Base-by-base conservation (phyloP, 1,140 invertebrate genomes). In the Scylla paramamosain region DNA sequence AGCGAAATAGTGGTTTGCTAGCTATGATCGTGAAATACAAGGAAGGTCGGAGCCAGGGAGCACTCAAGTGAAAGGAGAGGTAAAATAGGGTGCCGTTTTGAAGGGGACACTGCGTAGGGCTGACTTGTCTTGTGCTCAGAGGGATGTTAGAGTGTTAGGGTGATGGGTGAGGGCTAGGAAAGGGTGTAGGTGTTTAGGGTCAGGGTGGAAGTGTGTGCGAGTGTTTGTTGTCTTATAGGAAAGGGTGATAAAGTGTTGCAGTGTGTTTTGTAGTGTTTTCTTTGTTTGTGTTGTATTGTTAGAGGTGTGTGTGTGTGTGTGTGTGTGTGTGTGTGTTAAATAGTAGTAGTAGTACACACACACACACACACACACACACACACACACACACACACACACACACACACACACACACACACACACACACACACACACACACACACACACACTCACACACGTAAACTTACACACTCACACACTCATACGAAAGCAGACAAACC, bases 351-450 rank as follows among this genome's bases (percentile, higher is more conserved):
- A 48, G 4, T 48, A 48, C 46, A 48, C 46, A 48, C 46, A 48
- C 46, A 48, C 46, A 48, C 46, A 48, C 46, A 48, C 46, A 48
- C 46, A 48, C 46, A 48, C 46, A 48, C 46, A 48, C 46, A 48
- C 46, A 48, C 46, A 48, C 46, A 20, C 52, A 59, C 10, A 1
- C 0, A 59, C 87, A 45, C 86, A 87, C 86, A 87, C 86, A 39
- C 86, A 87, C 86, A 39, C 86, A 87, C 86, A 39, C 86, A 87
- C 86, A 87, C 86, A 87, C 31, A 87, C 14, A 87, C 6, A 31
- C 46, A 48, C 46, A 48, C 46, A 48, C 46, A 48, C 46, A 48
- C 46, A 48, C 46, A 48, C 46, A 48, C 46, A 48, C 46, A 48
- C 46, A 48, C 46, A 48, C 46, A 48, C 46, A 48, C 46, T 7